Percentiles rank a stretch among this genome's conserved stretches.
Conservation (phyloP, 2,888 invertebrate species). For the Pinctada fucata region DNA sequence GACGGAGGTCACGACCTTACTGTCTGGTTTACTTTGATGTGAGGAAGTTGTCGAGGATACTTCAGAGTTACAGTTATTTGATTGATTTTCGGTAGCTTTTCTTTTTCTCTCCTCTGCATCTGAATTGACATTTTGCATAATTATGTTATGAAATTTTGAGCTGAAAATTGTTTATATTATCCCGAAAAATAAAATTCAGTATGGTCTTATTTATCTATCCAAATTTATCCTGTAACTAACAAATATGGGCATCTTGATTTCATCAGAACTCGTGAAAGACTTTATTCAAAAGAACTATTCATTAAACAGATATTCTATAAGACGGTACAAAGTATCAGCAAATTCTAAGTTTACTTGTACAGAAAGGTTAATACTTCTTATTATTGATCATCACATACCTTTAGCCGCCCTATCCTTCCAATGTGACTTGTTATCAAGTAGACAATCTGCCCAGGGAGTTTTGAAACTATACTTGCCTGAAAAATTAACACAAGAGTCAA, state of each 20-base stretch:
- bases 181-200: too few relatives aligned
- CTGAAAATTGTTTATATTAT: too few relatives aligned
- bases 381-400: conserved; percentile 56
- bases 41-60: not conserved
- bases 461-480: conserved; percentile 76
- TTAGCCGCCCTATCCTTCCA: conserved; percentile 81
- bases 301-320: too few relatives aligned
- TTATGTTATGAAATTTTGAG: not conserved
- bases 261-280: too few relatives aligned
- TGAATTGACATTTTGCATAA: conserved; percentile 24
- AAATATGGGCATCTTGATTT: too few relatives aligned
- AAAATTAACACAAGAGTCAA: conserved; percentile 4
- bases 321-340: too few relatives aligned
- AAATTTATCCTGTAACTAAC: too few relatives aligned
- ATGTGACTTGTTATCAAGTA: conserved; percentile 87
- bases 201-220: too few relatives aligned
- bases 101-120: conserved; percentile 45
- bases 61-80: conserved; percentile 25
- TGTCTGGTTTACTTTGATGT: not conserved
- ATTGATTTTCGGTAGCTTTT: conserved; percentile 18
- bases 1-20: not conserved
- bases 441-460: conserved; percentile 88
- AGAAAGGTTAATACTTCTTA: too few relatives aligned
- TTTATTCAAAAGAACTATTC: too few relatives aligned
- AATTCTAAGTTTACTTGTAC: too few relatives aligned